Conservation (phyloP, 2,797 vertebrate species). For the Neosilurus mollespiculum region DNA sequence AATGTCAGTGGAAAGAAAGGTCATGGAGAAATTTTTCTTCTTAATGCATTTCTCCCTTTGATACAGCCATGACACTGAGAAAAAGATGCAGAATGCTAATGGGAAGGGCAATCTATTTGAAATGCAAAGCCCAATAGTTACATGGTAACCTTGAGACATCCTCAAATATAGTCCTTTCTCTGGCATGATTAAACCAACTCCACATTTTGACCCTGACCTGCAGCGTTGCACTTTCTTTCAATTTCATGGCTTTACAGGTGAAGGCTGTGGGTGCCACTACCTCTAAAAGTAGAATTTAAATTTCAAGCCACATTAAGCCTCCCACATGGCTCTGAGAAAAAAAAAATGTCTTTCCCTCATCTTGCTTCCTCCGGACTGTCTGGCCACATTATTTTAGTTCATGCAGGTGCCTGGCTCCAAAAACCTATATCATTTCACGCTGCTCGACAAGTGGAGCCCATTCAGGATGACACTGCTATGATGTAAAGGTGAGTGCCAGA, state of each 20-base stretch:
- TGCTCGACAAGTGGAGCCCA: constrained; percentile 47
- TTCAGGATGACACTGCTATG: constrained; percentile 40
- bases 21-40: constrained; percentile 26
- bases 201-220: constrained; percentile 36
- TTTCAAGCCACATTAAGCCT: constrained; percentile 64
- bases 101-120: constrained; percentile 17
- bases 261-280: constrained; percentile 39
- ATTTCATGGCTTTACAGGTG: constrained; percentile 53
- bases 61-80: constrained; percentile 11
- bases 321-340: constrained; percentile 53
- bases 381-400: constrained; percentile 61
- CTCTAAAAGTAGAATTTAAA: constrained; percentile 61
- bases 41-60: constrained; percentile 32
- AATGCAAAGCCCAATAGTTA: constrained; percentile 17
- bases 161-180: constrained; percentile 21
- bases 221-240: constrained; percentile 40
- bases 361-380: constrained; percentile 51
- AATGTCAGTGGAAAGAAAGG: constrained; percentile 44
- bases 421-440: constrained; percentile 53
- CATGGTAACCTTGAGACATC: constrained; percentile 25
- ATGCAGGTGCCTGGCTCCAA: constrained; percentile 39
- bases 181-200: constrained; percentile 28
- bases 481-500: constrained; percentile 41
- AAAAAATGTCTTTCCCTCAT: constrained; percentile 45
- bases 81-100: constrained; percentile 36